phyloP scores from a whole-genome alignment of 2,113 vertebrate genomes.

The Corythoichthys haematopterus region DNA sequence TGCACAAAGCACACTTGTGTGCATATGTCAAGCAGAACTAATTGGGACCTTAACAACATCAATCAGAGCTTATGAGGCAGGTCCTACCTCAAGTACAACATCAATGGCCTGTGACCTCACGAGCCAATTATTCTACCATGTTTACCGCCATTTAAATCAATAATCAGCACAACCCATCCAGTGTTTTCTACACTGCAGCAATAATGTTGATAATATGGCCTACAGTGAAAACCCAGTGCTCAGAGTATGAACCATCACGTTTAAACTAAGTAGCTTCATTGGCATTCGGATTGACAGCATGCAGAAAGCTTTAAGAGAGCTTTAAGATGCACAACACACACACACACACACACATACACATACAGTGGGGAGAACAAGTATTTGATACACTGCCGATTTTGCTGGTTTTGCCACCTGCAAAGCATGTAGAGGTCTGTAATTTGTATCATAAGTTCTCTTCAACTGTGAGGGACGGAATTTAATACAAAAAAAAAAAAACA shows the following conservation, averaged over 20 bases:
- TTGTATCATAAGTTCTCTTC: too few relatives aligned
- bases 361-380: too few relatives aligned
- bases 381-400: too few relatives aligned
- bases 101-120: not conserved
- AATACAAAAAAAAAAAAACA: too few relatives aligned
- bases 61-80: not conserved
- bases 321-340: constrained; percentile 19
- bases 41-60: not conserved
- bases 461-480: too few relatives aligned
- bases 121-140: not conserved
- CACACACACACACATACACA: too few relatives aligned
- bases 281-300: constrained; percentile 38
- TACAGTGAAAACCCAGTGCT: constrained; percentile 14
- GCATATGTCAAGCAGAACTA: not conserved
- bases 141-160: not conserved
- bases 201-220: constrained; percentile 6
- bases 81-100: not conserved
- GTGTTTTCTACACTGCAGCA: constrained; percentile 8
- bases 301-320: constrained; percentile 17
- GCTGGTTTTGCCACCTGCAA: too few relatives aligned
- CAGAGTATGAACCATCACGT: constrained; percentile 31
- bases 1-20: not conserved
- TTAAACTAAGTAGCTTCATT: constrained; percentile 35
- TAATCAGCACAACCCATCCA: not conserved
- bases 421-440: too few relatives aligned